phyloP scores from a whole-genome alignment of 1,140 invertebrate species.

The Drosophila athabasca region DNA sequence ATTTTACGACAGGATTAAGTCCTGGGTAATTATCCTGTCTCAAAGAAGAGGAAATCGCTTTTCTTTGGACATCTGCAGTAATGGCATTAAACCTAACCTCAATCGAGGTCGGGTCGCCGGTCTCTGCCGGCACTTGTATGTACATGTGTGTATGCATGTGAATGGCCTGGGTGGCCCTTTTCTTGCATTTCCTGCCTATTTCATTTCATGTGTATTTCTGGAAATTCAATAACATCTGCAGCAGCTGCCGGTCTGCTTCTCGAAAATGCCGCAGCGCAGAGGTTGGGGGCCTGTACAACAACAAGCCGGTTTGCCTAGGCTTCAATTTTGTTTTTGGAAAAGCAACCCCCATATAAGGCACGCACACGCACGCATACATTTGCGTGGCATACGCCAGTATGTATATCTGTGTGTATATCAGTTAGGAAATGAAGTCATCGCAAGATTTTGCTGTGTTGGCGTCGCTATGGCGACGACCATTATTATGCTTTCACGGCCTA shows the following conservation, averaged over 20 bases:
- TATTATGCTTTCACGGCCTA: slow-evolving; percentile 39
- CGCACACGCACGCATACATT: background rate
- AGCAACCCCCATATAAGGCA: slow-evolving; percentile 50
- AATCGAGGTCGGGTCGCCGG: slow-evolving; percentile 21
- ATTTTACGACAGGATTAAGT: no score
- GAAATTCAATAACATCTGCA: slow-evolving; percentile 59
- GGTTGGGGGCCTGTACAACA: slow-evolving; percentile 14
- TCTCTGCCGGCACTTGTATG: background rate
- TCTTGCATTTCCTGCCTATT: slow-evolving; percentile 55
- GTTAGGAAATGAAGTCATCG: slow-evolving; percentile 67
- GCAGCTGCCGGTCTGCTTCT: slow-evolving; percentile 49
- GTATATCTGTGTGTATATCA: slow-evolving; percentile 17
- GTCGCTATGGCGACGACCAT: slow-evolving; percentile 20
- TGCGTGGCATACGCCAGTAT: background rate
- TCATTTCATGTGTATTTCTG: slow-evolving; percentile 34
- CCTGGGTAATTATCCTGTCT: background rate
- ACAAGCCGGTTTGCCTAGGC: slow-evolving; percentile 67
- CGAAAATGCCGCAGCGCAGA: slow-evolving; percentile 37
- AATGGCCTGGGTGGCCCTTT: slow-evolving; percentile 27
- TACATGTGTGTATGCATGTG: background rate
- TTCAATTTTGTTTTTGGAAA: slow-evolving; percentile 36
- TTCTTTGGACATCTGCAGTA: background rate
- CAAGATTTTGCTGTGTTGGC: slow-evolving; percentile 8
- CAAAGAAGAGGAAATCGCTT: background rate
- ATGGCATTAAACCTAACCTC: slow-evolving; percentile 32